A percentile compares a stretch with the other conserved stretches of the same genome.
Evolutionary conservation across 2,797 vertebrate species (phyloP).

Genomic region (Dipus sagitta): DNA sequence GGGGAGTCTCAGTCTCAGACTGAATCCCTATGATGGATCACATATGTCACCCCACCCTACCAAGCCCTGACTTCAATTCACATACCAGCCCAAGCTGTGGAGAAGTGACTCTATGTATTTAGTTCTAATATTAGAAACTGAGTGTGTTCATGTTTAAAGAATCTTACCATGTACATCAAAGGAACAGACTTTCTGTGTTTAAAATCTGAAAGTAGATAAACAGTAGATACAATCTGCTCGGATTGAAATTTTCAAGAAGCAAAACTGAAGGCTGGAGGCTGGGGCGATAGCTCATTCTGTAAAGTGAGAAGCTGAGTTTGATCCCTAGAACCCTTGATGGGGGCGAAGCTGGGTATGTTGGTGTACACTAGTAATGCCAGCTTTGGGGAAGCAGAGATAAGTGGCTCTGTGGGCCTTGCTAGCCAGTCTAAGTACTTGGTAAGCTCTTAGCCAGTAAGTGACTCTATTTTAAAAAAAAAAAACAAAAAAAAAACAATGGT

Average conservation of each 20-base stretch:
- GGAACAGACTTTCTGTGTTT: neutral
- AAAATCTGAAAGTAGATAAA: neutral
- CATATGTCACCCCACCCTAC: fast-evolving
- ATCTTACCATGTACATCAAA: neutral
- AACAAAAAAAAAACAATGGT: neutral
- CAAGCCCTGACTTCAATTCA: neutral
- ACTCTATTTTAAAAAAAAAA: neutral
- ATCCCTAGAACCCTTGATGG: neutral
- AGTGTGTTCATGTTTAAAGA: constrained; percentile 32
- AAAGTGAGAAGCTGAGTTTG: neutral
- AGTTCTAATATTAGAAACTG: neutral
- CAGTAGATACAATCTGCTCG: neutral
- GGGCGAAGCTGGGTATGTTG: neutral
- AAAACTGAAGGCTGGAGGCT: neutral
- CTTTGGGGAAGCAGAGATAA: neutral
- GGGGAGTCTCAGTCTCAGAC: neutral
- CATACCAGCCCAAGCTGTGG: neutral
- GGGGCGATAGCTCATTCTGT: neutral
- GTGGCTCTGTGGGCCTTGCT: too few relatives aligned
- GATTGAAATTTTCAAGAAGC: neutral
- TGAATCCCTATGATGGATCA: fast-evolving
- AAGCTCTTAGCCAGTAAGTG: neutral
- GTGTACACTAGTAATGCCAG: neutral
- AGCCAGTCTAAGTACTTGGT: neutral
- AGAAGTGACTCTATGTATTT: neutral